These are phyloP conservation scores for Panagrolaimus sp. DNA, from an alignment of 1,140 invertebrate species.

Conservation along the genomic window DNA sequence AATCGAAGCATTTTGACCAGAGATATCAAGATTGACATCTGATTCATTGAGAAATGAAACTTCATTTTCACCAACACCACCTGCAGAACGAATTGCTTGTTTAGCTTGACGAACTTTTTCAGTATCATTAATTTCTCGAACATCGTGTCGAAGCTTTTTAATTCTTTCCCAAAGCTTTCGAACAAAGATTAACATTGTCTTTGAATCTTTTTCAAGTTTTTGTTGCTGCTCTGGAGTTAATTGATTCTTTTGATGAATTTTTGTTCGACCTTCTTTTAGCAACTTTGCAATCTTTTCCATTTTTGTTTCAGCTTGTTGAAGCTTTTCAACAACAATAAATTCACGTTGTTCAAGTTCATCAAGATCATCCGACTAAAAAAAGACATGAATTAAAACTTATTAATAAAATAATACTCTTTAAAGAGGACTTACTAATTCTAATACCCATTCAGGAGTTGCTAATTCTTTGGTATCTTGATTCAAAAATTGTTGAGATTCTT, in stretches of 20 bases:
- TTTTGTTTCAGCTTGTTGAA: not conserved
- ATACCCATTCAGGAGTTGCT: constrained; percentile 4
- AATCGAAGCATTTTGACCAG: no score
- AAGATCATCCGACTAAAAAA: constrained; percentile 10
- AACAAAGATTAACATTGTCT: not conserved
- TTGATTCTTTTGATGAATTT: not conserved
- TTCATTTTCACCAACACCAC: not conserved
- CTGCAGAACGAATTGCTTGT: not conserved
- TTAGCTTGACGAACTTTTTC: not conserved
- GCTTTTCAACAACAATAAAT: not conserved
- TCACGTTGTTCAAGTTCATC: not conserved
- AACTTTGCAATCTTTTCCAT: not conserved
- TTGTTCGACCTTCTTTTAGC: not conserved
- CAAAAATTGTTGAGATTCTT: not conserved
- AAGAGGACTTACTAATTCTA: constrained; percentile 13
- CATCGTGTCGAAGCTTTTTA: not conserved
- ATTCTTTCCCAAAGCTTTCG: not conserved
- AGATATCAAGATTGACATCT: not conserved
- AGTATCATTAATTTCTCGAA: not conserved
- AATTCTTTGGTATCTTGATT: not conserved
- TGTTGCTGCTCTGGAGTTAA: not conserved
- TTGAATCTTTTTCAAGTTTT: not conserved
- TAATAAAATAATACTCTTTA: no score
- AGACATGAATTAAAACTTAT: not conserved
- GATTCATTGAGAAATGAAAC: not conserved